These are phyloP conservation scores for Morpho helenor DNA, from an alignment of 2,888 invertebrate genomes.

Conservation along the genomic window DNA sequence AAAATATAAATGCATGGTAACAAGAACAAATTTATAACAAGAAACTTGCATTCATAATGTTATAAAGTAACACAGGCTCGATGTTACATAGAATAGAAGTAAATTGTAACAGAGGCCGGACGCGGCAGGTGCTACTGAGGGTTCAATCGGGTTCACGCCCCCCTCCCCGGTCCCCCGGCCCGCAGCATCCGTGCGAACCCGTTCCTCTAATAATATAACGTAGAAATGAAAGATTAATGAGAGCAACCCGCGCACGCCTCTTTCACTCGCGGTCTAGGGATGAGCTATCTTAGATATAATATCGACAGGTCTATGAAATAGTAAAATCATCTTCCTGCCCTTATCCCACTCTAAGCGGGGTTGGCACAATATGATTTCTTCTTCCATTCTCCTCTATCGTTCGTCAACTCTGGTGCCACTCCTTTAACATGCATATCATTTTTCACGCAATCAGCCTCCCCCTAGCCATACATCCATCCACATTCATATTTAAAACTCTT, in stretches of 20 bases:
- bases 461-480: too few relatives aligned
- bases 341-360: too few relatives aligned
- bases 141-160: slow-evolving; percentile 72
- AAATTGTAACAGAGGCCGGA: slow-evolving; percentile 47
- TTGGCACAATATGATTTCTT: too few relatives aligned
- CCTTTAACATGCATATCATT: too few relatives aligned
- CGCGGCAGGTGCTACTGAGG: slow-evolving; percentile 75
- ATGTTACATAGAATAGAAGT: slow-evolving; percentile 31
- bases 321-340: too few relatives aligned
- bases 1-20: too few relatives aligned
- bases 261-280: slow-evolving; percentile 61
- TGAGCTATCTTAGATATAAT: slow-evolving; percentile 24
- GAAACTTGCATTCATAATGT: slow-evolving; percentile 24
- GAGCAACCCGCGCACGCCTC: slow-evolving; percentile 77
- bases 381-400: too few relatives aligned
- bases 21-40: slow-evolving; percentile 3
- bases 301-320: slow-evolving; percentile 13
- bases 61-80: slow-evolving; percentile 21
- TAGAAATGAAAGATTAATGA: slow-evolving; percentile 79
- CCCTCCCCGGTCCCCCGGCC: slow-evolving; percentile 34
- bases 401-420: too few relatives aligned
- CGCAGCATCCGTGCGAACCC: slow-evolving; percentile 75
- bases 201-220: slow-evolving; percentile 79
- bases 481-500: too few relatives aligned
- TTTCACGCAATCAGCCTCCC: too few relatives aligned